Conservation (phyloP, 1,140 invertebrate species). For the Pristionchus pacificus region DNA sequence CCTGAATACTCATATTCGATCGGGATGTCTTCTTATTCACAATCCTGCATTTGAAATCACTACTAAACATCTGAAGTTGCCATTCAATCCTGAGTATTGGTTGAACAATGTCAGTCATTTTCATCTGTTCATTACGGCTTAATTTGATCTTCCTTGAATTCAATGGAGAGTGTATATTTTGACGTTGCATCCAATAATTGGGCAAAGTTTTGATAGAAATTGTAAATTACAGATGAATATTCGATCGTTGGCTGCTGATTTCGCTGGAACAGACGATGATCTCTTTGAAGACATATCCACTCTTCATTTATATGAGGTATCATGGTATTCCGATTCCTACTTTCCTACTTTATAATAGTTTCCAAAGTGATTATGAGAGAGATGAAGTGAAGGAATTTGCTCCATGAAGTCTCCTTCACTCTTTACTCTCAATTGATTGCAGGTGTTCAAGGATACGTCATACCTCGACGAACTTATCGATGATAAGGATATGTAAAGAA, state of each 20-base stretch:
- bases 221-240: slow-evolving; percentile 6
- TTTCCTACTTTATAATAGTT: no score
- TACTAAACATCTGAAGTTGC: slow-evolving; percentile 14
- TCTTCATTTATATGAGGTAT: slow-evolving; percentile 13
- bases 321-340: neutral
- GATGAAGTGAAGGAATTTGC: no score
- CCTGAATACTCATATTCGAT: neutral
- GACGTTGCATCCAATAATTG: neutral
- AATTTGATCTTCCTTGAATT: no score
- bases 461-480: no score
- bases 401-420: no score
- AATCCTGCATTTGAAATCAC: slow-evolving; percentile 11
- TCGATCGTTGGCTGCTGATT: neutral
- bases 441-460: no score
- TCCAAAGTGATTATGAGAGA: no score
- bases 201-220: neutral
- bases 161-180: no score
- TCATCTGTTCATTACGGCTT: neutral
- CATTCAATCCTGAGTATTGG: slow-evolving; percentile 16
- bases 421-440: no score
- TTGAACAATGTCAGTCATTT: slow-evolving; percentile 8
- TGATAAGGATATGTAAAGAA: no score
- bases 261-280: slow-evolving; percentile 12
- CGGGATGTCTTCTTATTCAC: slow-evolving; percentile 11
- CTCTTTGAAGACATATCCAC: slow-evolving; percentile 17